Percentiles rank a stretch among this genome's conserved stretches.
These are phyloP conservation scores for Stegana nigrithorax DNA, from an alignment of 2,888 invertebrate genomes.

Conservation along the genomic window DNA sequence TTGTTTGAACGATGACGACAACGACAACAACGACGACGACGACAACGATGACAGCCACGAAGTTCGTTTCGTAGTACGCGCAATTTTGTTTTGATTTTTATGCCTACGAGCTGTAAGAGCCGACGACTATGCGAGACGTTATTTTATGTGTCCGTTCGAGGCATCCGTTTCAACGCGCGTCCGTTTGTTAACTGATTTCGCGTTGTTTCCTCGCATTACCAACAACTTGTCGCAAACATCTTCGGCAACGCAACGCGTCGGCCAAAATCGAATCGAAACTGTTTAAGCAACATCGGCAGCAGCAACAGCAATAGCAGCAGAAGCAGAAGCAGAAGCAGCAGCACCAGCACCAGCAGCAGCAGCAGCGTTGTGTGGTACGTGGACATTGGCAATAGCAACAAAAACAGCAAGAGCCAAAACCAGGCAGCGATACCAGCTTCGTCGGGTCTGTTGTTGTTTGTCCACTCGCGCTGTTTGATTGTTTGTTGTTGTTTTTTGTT, in stretches of 20 bases:
- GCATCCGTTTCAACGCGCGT: conserved; percentile 64
- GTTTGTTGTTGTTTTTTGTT: conserved; percentile 12
- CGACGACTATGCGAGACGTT: no score
- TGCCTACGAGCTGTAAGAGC: no score
- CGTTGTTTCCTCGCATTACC: conserved; percentile 50
- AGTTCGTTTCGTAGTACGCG: conserved; percentile 24
- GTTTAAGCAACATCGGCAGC: conserved; percentile 35
- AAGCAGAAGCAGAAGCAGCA: background rate
- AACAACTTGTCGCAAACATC: conserved; percentile 41
- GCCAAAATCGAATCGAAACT: conserved; percentile 57
- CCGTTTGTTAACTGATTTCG: conserved; percentile 66
- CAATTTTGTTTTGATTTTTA: no score
- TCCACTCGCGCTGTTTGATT: conserved; percentile 42
- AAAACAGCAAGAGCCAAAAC: background rate
- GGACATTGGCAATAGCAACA: conserved; percentile 10
- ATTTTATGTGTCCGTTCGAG: background rate
- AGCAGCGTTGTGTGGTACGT: conserved; percentile 33
- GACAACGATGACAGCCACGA: conserved; percentile 5
- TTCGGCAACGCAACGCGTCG: conserved; percentile 6
- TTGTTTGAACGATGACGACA: conserved; percentile 14
- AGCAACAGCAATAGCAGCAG: conserved; percentile 30
- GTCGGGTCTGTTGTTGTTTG: conserved; percentile 29
- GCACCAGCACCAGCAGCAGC: conserved; percentile 28
- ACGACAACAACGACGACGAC: conserved; percentile 29
- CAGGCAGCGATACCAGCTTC: no score